These are phyloP conservation scores for Parambassis ranga DNA, from an alignment of 2,797 vertebrate species.

Conservation along the genomic window DNA sequence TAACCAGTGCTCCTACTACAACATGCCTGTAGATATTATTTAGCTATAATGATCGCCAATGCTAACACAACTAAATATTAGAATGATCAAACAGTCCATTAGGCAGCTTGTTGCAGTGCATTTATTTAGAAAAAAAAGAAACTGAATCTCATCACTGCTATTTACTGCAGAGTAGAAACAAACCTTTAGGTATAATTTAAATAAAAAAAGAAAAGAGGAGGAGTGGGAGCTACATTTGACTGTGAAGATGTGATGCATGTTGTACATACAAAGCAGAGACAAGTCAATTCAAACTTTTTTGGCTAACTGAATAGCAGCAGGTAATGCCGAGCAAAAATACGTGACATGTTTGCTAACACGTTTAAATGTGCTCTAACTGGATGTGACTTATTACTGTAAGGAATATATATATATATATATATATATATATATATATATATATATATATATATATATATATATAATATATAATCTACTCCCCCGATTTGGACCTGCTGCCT, in stretches of 20 bases:
- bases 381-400: too few relatives aligned
- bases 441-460: too few relatives aligned
- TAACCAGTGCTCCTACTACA: too few relatives aligned
- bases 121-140: not conserved
- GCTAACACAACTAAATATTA: too few relatives aligned
- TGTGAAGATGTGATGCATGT: not conserved
- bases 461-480: conserved; percentile 1
- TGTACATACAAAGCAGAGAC: not conserved
- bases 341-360: not conserved
- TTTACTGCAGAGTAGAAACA: not conserved
- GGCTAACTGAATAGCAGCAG: not conserved
- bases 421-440: too few relatives aligned
- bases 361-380: conserved; percentile 10
- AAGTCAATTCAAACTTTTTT: not conserved
- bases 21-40: too few relatives aligned
- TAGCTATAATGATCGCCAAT: too few relatives aligned
- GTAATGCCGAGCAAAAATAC: not conserved
- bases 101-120: too few relatives aligned
- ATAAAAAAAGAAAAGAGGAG: not conserved
- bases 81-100: too few relatives aligned
- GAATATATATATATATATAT: too few relatives aligned
- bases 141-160: not conserved
- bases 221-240: not conserved
- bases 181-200: not conserved
- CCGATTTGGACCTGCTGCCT: not conserved